Evolutionary conservation across 2,113 vertebrate genomes (phyloP).

Genomic region (Pseudorasbora parva): DNA sequence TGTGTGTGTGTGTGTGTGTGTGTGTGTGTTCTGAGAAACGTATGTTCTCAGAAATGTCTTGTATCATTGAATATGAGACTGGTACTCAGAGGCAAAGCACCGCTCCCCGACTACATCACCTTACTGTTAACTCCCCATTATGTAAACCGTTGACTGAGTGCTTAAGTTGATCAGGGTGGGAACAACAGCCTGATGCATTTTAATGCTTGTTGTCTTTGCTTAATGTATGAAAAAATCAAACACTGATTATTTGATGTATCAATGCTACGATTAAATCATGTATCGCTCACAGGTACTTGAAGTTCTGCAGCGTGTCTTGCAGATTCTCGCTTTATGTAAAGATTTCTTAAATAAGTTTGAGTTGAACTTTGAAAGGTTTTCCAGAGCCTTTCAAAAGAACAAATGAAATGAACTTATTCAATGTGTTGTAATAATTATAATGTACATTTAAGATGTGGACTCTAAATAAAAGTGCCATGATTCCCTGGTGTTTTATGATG

Average conservation of each 20-base stretch:
- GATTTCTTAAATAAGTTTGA: slow-evolving; percentile 26
- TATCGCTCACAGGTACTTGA: slow-evolving; percentile 38
- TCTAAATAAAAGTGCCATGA: slow-evolving; percentile 74
- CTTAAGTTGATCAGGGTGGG: slow-evolving; percentile 33
- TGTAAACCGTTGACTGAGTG: slow-evolving; percentile 29
- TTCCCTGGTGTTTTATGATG: slow-evolving; percentile 15
- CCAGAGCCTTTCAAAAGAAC: background rate
- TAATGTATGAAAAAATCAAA: background rate
- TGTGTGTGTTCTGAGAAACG: background rate
- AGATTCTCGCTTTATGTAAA: background rate
- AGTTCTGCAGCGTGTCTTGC: background rate
- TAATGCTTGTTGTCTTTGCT: background rate
- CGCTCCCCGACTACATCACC: slow-evolving; percentile 56
- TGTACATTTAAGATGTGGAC: background rate
- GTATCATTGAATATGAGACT: background rate
- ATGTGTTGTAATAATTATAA: background rate
- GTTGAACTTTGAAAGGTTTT: background rate
- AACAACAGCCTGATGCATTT: slow-evolving; percentile 5
- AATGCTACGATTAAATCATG: background rate
- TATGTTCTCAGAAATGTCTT: background rate
- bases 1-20: background rate
- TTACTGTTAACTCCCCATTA: background rate
- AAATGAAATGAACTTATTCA: background rate
- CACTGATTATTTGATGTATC: background rate
- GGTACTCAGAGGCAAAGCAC: background rate